phyloP scores from a whole-genome alignment of 1,140 invertebrate species.

The Philopotamus ludificatus region DNA sequence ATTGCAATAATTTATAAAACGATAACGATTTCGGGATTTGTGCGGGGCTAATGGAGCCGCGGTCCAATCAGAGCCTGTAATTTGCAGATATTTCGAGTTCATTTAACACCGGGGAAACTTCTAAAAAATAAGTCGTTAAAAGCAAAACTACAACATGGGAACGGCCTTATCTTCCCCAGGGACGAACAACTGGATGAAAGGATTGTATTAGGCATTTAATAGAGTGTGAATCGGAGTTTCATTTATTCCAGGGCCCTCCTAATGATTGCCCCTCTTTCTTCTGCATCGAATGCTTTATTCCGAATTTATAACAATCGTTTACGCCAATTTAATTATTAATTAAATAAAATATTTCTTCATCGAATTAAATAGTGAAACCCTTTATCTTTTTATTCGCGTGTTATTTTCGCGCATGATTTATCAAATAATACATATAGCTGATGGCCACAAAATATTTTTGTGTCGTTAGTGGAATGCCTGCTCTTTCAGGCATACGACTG shows the following conservation, averaged over 20 bases:
- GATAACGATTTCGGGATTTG: constrained; percentile 31
- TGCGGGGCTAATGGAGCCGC: constrained; percentile 24
- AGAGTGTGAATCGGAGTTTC: constrained; percentile 36
- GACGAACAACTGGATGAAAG: constrained; percentile 39
- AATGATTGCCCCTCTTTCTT: too few relatives aligned
- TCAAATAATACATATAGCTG: too few relatives aligned
- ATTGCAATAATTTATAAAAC: constrained; percentile 41
- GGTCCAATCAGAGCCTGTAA: constrained; percentile 40
- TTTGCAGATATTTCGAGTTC: constrained; percentile 41
- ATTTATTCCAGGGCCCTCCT: too few relatives aligned
- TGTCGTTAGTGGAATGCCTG: neutral
- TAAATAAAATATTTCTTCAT: too few relatives aligned
- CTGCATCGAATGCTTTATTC: too few relatives aligned
- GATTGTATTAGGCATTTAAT: constrained; percentile 36
- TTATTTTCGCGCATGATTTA: too few relatives aligned
- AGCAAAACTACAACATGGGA: constrained; percentile 40
- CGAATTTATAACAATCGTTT: too few relatives aligned
- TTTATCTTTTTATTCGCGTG: too few relatives aligned
- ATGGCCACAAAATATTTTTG: constrained; percentile 1
- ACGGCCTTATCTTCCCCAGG: constrained; percentile 34
- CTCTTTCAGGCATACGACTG: constrained; percentile 21
- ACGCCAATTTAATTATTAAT: too few relatives aligned
- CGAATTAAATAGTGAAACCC: too few relatives aligned
- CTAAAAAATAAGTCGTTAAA: constrained; percentile 41
- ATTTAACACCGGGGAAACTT: constrained; percentile 37